Percentiles rank a stretch among this genome's conserved stretches.
phyloP scores from a whole-genome alignment of 1,140 invertebrate species.

The Frieseomelitta varia region DNA sequence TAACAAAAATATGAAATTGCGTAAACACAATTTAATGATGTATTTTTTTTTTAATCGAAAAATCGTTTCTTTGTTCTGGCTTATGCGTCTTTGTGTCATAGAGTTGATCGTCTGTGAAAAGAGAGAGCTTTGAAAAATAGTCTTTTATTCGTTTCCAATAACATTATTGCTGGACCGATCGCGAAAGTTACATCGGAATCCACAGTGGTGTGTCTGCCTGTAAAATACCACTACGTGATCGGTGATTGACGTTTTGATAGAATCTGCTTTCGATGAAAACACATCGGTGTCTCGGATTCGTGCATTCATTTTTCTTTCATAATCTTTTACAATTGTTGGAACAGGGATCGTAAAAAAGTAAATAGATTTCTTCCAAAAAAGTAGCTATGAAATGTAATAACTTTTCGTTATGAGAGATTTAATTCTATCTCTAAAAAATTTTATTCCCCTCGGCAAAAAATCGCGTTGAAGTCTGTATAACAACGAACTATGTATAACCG shows the following conservation, averaged over 20 bases:
- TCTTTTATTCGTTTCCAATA: slow-evolving; percentile 9
- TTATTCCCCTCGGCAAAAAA: too few relatives aligned
- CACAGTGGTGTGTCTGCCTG: neutral
- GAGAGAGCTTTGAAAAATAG: neutral
- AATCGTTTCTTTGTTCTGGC: neutral
- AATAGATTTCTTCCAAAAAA: neutral
- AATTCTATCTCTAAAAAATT: neutral
- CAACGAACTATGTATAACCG: neutral
- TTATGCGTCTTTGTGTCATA: neutral
- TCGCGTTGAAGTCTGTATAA: neutral
- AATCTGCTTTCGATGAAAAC: neutral
- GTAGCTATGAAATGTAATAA: neutral
- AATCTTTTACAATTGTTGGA: neutral
- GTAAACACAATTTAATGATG: neutral
- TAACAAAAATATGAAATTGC: neutral
- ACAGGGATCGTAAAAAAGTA: neutral
- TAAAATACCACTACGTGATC: neutral
- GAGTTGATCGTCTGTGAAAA: neutral
- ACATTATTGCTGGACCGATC: neutral
- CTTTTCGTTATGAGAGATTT: neutral
- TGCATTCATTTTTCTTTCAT: too few relatives aligned
- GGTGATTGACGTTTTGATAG: neutral
- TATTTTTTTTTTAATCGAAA: too few relatives aligned
- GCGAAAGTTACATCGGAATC: neutral
- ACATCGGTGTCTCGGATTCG: neutral